phyloP scores from a whole-genome alignment of 2,113 vertebrate species.

The Microcebus murinus region DNA sequence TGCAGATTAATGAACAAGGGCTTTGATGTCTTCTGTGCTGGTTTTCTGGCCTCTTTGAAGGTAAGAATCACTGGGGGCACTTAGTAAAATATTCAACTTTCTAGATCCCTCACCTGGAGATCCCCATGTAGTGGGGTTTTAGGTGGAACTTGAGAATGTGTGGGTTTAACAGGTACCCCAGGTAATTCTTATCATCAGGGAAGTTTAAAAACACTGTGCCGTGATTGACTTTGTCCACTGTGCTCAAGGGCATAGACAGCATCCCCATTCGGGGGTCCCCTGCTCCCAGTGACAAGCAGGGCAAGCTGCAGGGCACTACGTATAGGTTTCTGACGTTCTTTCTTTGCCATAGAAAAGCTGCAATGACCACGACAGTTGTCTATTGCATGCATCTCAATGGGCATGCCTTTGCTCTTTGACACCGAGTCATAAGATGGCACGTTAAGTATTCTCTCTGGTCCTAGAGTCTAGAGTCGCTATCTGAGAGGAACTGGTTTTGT shows the following conservation, averaged over 20 bases:
- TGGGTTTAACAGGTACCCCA: neutral
- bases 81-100: slow-evolving; percentile 13
- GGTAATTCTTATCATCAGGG: neutral
- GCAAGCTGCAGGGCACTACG: neutral
- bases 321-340: neutral
- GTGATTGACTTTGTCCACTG: neutral
- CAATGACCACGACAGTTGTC: neutral
- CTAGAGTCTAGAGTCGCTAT: neutral
- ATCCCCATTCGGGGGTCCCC: neutral
- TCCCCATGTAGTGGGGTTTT: neutral
- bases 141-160: neutral
- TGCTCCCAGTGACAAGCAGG: neutral
- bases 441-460: neutral
- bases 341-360: neutral
- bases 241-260: neutral
- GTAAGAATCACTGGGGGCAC: neutral
- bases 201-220: neutral
- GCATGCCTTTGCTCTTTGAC: neutral
- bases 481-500: neutral
- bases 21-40: neutral
- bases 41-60: neutral
- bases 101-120: neutral
- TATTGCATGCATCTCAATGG: rapidly evolving
- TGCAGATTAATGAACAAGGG: neutral
- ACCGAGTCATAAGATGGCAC: neutral